Conservation (phyloP, 2,113 vertebrate species). For the Bos indicus region DNA sequence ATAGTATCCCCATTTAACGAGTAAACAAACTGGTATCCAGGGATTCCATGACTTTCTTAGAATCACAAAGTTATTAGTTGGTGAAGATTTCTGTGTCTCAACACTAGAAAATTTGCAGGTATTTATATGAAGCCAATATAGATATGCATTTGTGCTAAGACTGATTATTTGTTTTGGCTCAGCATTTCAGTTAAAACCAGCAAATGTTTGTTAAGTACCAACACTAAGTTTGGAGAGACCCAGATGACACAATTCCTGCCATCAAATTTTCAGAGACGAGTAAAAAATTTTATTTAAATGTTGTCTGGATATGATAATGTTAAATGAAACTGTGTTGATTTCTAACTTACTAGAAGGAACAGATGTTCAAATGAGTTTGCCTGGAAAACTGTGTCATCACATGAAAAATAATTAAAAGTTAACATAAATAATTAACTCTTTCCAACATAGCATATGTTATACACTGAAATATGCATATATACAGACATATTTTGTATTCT, state of each 20-base stretch:
- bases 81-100: neutral
- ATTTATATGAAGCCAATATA: neutral
- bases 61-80: neutral
- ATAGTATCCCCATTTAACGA: neutral
- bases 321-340: constrained; percentile 29
- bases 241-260: neutral
- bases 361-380: constrained; percentile 55
- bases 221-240: neutral
- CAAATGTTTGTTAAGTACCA: neutral
- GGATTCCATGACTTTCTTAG: neutral
- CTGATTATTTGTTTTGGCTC: neutral
- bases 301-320: neutral
- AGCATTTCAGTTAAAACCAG: neutral
- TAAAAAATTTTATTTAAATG: neutral
- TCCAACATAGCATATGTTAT: constrained; percentile 42
- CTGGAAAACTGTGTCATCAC: constrained; percentile 7
- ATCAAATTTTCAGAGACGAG: neutral
- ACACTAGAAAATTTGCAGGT: neutral
- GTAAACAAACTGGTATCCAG: neutral
- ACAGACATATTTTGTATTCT: constrained; percentile 2
- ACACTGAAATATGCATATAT: constrained; percentile 9
- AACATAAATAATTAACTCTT: constrained; percentile 53
- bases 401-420: constrained; percentile 59
- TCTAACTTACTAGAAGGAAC: constrained; percentile 35
- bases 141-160: neutral